Percentiles rank a stretch among this genome's conserved stretches.
Conservation (phyloP, 2,797 vertebrate genomes). For the Corythornis leucogaster region DNA sequence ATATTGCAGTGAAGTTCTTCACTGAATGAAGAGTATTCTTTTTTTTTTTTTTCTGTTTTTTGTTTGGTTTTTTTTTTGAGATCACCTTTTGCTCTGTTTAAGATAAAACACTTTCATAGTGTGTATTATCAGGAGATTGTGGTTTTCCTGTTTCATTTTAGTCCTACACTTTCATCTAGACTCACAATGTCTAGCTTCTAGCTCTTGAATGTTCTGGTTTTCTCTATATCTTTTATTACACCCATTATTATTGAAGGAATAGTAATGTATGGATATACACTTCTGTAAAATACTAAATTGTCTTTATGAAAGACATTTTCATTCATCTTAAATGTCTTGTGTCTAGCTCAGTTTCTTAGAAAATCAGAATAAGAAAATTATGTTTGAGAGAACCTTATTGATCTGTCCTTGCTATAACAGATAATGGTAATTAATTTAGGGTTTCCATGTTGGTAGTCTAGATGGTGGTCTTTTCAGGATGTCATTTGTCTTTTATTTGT, state of each 20-base stretch:
- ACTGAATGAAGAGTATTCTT: background rate
- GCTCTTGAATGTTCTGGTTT: background rate
- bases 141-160: background rate
- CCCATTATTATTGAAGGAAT: background rate
- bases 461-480: background rate
- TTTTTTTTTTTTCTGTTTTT: background rate
- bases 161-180: background rate
- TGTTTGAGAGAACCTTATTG: background rate
- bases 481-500: background rate
- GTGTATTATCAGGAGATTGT: background rate
- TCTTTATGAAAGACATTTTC: background rate
- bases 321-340: background rate
- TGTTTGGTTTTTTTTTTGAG: background rate
- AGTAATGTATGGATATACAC: background rate
- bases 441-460: background rate
- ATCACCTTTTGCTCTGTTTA: background rate
- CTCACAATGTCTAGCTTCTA: background rate
- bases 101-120: background rate
- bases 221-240: background rate
- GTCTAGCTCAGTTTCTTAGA: background rate
- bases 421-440: background rate
- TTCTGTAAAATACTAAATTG: background rate
- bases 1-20: background rate
- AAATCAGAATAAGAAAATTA: background rate
- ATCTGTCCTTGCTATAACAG: background rate